Evolutionary conservation across 2,888 invertebrate genomes (phyloP).

Genomic region (Clunio marinus): DNA sequence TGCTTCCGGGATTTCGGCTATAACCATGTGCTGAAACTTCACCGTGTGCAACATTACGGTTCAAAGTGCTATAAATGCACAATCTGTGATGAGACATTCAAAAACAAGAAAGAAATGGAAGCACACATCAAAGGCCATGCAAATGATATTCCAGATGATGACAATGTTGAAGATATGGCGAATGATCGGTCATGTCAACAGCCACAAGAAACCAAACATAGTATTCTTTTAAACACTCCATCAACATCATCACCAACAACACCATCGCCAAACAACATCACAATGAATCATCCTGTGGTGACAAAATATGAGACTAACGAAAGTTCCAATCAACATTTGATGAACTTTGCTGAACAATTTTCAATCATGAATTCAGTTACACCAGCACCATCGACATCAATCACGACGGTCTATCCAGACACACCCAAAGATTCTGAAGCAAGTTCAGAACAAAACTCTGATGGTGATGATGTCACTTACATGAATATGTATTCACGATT

Average conservation of each 20-base stretch:
- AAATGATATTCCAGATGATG: conserved; percentile 57
- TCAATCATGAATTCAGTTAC: conserved; percentile 42
- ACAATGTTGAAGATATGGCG: conserved; percentile 42
- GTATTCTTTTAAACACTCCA: conserved; percentile 42
- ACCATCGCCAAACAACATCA: conserved; percentile 35
- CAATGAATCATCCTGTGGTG: conserved; percentile 18
- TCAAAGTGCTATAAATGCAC: conserved; percentile 91
- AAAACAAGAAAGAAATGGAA: conserved; percentile 86
- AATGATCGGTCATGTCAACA: conserved; percentile 40
- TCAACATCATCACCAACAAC: conserved; percentile 43
- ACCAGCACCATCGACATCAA: conserved; percentile 51
- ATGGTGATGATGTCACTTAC: conserved; percentile 41
- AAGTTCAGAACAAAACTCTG: conserved; percentile 42
- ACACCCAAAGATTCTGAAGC: conserved; percentile 41
- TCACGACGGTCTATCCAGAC: conserved; percentile 42
- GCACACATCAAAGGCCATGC: conserved; percentile 78
- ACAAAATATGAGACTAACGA: conserved; percentile 35
- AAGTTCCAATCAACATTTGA: conserved; percentile 37
- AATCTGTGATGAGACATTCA: conserved; percentile 85
- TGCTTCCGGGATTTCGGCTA: conserved; percentile 88
- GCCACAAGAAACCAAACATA: conserved; percentile 42
- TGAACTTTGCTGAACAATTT: conserved; percentile 41
- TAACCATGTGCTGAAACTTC: conserved; percentile 84
- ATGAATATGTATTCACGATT: conserved; percentile 42
- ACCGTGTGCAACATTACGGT: conserved; percentile 85